These are phyloP conservation scores for Uropetala carovei DNA, from an alignment of 2,888 invertebrate genomes.

Conservation along the genomic window DNA sequence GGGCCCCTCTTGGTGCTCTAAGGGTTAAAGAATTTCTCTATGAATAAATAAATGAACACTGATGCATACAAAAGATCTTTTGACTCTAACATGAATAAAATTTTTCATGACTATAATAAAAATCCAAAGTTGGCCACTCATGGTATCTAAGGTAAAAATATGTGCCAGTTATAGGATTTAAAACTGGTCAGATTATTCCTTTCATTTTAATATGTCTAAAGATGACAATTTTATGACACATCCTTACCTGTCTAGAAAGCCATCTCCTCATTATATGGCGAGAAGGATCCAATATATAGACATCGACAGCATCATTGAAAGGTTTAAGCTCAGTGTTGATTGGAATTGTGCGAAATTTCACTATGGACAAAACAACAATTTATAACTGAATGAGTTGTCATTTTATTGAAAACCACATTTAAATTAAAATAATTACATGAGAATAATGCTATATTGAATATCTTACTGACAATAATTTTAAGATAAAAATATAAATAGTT, in stretches of 20 bases:
- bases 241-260: conserved; percentile 89
- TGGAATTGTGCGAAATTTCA: conserved; percentile 93
- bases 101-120: no score
- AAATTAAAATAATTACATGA: background rate
- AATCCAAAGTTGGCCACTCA: no score
- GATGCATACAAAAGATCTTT: no score
- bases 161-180: no score
- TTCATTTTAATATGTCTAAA: background rate
- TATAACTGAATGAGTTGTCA: no score
- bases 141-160: no score
- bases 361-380: conserved; percentile 75
- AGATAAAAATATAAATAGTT: no score
- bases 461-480: no score
- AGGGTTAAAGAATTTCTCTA: no score
- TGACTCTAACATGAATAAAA: no score
- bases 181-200: background rate
- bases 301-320: conserved; percentile 93
- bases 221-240: background rate
- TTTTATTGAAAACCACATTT: background rate
- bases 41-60: no score
- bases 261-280: conserved; percentile 93
- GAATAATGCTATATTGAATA: background rate
- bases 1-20: no score
- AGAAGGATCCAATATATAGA: conserved; percentile 93
- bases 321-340: conserved; percentile 94